phyloP scores from a whole-genome alignment of 2,888 invertebrate species.

The Xanthorhoe spadicearia region DNA sequence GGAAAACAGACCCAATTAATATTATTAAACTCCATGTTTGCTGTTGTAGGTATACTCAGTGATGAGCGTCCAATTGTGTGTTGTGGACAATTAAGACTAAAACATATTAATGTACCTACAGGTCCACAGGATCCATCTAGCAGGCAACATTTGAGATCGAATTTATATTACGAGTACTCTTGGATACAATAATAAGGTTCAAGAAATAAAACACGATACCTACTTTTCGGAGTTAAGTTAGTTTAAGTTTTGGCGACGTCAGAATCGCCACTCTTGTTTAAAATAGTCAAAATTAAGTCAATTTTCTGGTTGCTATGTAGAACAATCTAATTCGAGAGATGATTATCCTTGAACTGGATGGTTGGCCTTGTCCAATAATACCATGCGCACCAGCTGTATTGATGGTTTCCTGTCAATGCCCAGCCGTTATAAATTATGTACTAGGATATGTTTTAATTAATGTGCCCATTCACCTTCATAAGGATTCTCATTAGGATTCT shows the following conservation, averaged over 20 bases:
- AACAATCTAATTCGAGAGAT: slow-evolving; percentile 11
- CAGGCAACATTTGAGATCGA: neutral
- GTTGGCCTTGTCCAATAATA: slow-evolving; percentile 60
- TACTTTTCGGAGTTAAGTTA: neutral
- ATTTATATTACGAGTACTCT: no score
- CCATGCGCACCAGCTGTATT: slow-evolving; percentile 57
- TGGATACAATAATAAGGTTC: no score
- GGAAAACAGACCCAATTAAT: slow-evolving; percentile 13
- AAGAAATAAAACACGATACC: no score
- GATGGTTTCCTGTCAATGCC: slow-evolving; percentile 59
- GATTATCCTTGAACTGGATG: slow-evolving; percentile 47
- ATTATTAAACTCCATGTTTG: neutral
- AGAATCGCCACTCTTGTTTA: neutral
- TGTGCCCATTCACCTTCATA: neutral
- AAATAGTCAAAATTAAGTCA: neutral
- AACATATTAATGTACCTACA: neutral
- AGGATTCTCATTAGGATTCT: no score
- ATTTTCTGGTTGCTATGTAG: neutral
- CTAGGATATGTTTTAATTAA: slow-evolving; percentile 14
- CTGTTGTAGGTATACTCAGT: slow-evolving; percentile 10
- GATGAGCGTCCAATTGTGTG: neutral
- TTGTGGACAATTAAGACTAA: neutral
- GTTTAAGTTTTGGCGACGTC: no score
- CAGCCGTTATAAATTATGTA: slow-evolving; percentile 12
- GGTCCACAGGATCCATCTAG: neutral